Conservation (phyloP, 1,140 invertebrate species). For the Varroa destructor region DNA sequence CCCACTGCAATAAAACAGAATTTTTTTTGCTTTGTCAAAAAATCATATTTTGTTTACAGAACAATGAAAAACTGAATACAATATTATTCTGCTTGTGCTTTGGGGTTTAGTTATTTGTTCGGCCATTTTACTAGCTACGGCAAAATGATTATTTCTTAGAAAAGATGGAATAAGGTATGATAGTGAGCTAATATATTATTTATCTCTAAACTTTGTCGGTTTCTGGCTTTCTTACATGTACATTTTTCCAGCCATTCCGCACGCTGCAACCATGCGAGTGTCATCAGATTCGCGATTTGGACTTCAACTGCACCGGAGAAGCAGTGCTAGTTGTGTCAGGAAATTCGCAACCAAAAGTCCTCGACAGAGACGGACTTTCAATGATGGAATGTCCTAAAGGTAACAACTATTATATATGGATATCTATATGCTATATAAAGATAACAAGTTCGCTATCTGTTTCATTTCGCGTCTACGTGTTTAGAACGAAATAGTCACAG, state of each 20-base stretch:
- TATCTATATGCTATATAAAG: no score
- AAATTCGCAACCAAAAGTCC: slow-evolving; percentile 66
- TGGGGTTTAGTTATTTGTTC: no score
- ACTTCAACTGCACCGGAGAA: slow-evolving; percentile 87
- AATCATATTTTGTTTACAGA: neutral
- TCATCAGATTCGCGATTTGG: slow-evolving; percentile 75
- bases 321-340: slow-evolving; percentile 85
- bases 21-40: neutral
- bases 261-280: slow-evolving; percentile 73
- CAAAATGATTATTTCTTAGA: no score
- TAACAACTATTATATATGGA: no score
- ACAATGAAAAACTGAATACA: neutral
- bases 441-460: neutral
- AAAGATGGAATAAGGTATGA: no score
- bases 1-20: neutral
- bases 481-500: neutral
- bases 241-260: slow-evolving; percentile 58
- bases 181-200: no score
- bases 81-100: neutral
- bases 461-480: neutral
- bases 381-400: slow-evolving; percentile 81
- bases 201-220: no score
- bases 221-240: no score
- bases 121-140: no score
- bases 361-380: slow-evolving; percentile 92